Percentiles rank a stretch among this genome's conserved stretches.
Conservation (phyloP, 2,113 vertebrate genomes). For the Seriola dumerili region DNA sequence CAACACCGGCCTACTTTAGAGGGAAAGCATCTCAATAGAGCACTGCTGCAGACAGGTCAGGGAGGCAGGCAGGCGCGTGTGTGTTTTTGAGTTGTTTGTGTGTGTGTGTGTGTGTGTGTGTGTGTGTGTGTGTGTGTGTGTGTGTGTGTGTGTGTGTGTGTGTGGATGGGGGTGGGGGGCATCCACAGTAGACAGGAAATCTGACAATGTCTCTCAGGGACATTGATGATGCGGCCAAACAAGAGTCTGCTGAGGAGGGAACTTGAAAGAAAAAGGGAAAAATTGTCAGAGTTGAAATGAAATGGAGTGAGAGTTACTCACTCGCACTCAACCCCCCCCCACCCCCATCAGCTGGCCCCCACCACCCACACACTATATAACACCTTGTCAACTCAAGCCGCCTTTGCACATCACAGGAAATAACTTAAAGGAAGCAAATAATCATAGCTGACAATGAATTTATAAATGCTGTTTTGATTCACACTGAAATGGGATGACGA, state of each 20-base stretch:
- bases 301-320: slow-evolving; percentile 56
- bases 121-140: slow-evolving; percentile 17
- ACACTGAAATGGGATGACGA: background rate
- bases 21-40: slow-evolving; percentile 65
- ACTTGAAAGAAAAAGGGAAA: slow-evolving; percentile 61
- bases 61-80: slow-evolving; percentile 17
- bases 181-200: slow-evolving; percentile 52
- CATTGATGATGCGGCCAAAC: slow-evolving; percentile 63
- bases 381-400: slow-evolving; percentile 23
- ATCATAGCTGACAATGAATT: slow-evolving; percentile 3
- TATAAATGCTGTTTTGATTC: background rate
- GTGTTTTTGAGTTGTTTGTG: background rate
- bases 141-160: slow-evolving; percentile 5
- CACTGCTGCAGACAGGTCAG: slow-evolving; percentile 50
- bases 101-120: background rate
- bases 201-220: slow-evolving; percentile 67
- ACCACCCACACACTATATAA: slow-evolving; percentile 15
- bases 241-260: slow-evolving; percentile 45
- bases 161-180: slow-evolving; percentile 31
- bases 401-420: slow-evolving; percentile 28
- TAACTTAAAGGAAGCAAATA: slow-evolving; percentile 5
- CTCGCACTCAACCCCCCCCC: background rate
- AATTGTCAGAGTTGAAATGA: slow-evolving; percentile 69
- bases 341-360: background rate
- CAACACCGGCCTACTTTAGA: slow-evolving; percentile 48